phyloP scores from a whole-genome alignment of 2,113 vertebrate genomes.

The Hyaena hyaena region DNA sequence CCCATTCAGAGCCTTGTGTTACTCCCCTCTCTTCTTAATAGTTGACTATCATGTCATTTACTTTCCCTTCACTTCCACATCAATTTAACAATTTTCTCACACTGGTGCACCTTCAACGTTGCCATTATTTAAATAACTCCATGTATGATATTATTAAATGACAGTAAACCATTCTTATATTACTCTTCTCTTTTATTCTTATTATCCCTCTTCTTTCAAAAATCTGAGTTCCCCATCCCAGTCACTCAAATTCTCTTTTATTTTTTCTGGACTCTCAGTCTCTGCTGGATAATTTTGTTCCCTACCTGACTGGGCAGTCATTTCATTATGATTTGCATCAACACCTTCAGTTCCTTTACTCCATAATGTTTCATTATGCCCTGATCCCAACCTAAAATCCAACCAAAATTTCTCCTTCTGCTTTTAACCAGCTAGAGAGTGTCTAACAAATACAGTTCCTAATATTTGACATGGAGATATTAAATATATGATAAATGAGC shows the following conservation, averaged over 20 bases:
- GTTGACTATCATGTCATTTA: accelerated
- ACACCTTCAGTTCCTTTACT: background rate
- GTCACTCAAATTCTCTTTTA: background rate
- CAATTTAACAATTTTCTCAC: background rate
- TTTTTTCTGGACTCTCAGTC: background rate
- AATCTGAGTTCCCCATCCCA: background rate
- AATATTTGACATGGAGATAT: background rate
- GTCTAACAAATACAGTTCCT: background rate
- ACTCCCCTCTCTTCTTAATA: background rate
- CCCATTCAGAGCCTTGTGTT: background rate
- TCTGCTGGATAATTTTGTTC: background rate
- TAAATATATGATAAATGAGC: background rate
- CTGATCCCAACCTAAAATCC: background rate
- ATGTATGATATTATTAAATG: background rate
- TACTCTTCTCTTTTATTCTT: background rate
- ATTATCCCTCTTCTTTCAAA: background rate
- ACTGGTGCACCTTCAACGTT: background rate
- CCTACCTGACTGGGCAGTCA: background rate
- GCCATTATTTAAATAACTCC: background rate
- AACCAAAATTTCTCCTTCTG: background rate
- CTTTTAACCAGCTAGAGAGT: background rate
- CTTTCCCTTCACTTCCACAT: background rate
- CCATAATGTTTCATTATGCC: background rate
- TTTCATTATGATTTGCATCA: background rate
- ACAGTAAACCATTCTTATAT: background rate